Evolutionary conservation across 1,140 invertebrate species (phyloP).

Genomic region (Panulirus ornatus): DNA sequence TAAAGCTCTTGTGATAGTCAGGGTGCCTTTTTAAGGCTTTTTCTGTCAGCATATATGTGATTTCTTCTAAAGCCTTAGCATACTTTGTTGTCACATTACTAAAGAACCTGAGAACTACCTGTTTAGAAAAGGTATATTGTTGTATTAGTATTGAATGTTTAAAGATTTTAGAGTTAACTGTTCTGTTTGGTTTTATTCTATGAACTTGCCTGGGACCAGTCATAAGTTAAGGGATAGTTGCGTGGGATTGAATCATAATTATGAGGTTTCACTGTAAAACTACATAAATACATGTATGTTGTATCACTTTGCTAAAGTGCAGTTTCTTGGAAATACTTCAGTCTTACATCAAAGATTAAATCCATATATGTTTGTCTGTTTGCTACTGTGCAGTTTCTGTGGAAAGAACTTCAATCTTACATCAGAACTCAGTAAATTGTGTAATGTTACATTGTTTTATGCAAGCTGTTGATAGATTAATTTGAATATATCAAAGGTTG

Average conservation of each 20-base stretch:
- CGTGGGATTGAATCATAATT: neutral
- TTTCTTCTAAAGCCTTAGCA: neutral
- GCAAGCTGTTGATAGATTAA: neutral
- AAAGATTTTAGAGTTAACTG: neutral
- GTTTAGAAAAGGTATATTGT: neutral
- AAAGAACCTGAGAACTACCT: neutral
- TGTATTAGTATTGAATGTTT: neutral
- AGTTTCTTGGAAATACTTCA: no score
- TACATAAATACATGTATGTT: no score
- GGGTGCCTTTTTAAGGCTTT: conserved; percentile 54
- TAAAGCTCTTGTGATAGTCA: conserved; percentile 61
- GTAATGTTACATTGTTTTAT: neutral
- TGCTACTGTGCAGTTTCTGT: neutral
- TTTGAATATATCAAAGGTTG: neutral
- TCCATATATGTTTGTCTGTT: neutral
- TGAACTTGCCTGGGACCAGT: conserved; percentile 30
- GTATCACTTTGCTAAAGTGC: no score
- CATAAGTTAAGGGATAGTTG: neutral
- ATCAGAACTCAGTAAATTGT: no score
- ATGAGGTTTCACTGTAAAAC: neutral
- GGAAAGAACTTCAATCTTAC: neutral
- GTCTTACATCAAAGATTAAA: neutral
- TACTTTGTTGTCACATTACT: neutral
- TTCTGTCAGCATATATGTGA: neutral
- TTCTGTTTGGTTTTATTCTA: neutral